A percentile compares a stretch with the other conserved stretches of the same genome.
Conservation (phyloP, 2,797 vertebrate species). For the Uromys caudimaculatus region DNA sequence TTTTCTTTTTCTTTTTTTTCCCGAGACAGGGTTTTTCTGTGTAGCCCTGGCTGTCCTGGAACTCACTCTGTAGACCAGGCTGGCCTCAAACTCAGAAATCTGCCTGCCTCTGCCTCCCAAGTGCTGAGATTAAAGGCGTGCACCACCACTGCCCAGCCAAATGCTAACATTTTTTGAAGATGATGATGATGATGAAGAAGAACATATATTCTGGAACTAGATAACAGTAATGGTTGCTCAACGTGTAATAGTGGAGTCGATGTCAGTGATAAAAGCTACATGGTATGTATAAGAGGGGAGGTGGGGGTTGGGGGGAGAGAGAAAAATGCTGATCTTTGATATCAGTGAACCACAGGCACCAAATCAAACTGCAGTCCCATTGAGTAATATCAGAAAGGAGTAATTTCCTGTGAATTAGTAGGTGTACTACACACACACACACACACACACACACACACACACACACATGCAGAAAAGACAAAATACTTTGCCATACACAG, state of each 20-base stretch:
- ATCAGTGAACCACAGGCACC: not conserved
- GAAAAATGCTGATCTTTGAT: not conserved
- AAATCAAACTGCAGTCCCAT: not conserved
- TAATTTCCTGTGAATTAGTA: not conserved
- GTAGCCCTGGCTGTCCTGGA: too few relatives aligned
- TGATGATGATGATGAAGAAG: not conserved
- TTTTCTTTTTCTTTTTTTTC: too few relatives aligned
- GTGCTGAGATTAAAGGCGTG: too few relatives aligned
- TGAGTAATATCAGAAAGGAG: not conserved
- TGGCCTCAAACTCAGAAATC: too few relatives aligned
- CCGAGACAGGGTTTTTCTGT: too few relatives aligned
- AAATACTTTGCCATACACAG: not conserved
- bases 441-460: not conserved
- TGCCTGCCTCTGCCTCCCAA: too few relatives aligned
- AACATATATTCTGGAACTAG: not conserved
- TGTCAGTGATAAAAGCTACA: not conserved
- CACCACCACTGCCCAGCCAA: too few relatives aligned
- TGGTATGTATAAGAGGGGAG: not conserved
- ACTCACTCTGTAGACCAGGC: too few relatives aligned
- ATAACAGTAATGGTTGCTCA: not conserved
- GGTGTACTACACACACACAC: not conserved
- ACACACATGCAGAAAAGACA: not conserved
- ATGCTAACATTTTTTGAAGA: not conserved
- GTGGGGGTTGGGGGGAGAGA: not conserved
- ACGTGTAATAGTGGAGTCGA: not conserved